Conservation (phyloP, 2,888 invertebrate genomes). For the Gari tellinella region DNA sequence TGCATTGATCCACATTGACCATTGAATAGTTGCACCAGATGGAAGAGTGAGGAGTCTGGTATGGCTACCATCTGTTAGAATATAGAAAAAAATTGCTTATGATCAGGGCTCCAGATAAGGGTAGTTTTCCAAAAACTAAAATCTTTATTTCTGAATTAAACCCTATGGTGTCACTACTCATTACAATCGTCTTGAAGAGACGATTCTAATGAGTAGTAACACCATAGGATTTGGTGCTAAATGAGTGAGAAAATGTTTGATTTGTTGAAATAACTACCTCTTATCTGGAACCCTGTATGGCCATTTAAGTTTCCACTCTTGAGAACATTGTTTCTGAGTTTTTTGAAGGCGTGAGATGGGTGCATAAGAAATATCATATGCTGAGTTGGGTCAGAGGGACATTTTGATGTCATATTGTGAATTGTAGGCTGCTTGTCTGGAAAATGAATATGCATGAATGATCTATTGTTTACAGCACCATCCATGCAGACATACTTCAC, state of each 20-base stretch:
- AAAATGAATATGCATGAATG: conserved; percentile 38
- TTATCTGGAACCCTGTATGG: too few relatives aligned
- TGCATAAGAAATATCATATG: conserved; percentile 48
- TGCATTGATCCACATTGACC: conserved; percentile 52
- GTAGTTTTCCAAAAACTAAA: too few relatives aligned
- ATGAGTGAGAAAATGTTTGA: too few relatives aligned
- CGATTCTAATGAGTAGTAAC: too few relatives aligned
- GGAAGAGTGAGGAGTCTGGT: conserved; percentile 24
- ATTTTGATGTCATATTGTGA: conserved; percentile 12
- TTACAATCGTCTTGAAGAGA: too few relatives aligned
- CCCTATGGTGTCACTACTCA: too few relatives aligned
- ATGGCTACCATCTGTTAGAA: background rate
- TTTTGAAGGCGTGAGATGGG: conserved; percentile 45
- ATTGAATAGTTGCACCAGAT: conserved; percentile 27
- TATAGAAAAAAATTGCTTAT: too few relatives aligned
- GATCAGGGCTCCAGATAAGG: too few relatives aligned
- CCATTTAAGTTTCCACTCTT: too few relatives aligned
- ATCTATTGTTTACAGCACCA: conserved; percentile 42
- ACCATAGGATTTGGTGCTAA: too few relatives aligned
- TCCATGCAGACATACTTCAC: conserved; percentile 35
- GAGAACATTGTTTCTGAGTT: conserved; percentile 46
- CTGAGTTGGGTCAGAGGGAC: conserved; percentile 16
- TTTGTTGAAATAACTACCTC: too few relatives aligned
- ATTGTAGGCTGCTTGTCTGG: background rate
- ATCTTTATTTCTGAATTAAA: too few relatives aligned